Conservation (phyloP, 1,140 invertebrate species). For the Brachionus calyciflorus region DNA sequence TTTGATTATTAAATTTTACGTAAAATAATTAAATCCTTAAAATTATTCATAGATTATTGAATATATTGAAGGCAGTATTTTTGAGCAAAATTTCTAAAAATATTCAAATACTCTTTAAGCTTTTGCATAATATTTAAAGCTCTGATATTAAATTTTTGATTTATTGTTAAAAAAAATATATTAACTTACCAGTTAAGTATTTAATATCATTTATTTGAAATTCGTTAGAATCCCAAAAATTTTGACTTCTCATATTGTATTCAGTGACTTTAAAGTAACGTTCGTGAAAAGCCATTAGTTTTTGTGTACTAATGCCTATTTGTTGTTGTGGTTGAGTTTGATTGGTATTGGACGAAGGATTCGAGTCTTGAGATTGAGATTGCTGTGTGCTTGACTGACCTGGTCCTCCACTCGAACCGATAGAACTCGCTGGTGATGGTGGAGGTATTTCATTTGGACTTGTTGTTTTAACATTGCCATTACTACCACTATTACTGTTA, state of each 20-base stretch:
- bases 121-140: no score
- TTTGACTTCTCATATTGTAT: conserved; percentile 40
- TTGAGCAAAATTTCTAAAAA: no score
- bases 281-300: conserved; percentile 16
- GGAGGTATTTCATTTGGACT: conserved; percentile 46
- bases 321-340: background rate
- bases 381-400: background rate
- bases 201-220: conserved; percentile 19
- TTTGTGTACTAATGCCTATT: conserved; percentile 13
- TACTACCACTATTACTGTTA: background rate
- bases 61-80: no score
- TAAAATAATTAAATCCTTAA: no score
- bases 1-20: no score
- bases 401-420: background rate
- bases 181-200: conserved; percentile 20
- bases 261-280: conserved; percentile 39
- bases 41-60: no score
- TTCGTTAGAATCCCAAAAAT: conserved; percentile 32
- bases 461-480: background rate
- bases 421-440: conserved; percentile 22
- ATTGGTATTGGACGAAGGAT: background rate
- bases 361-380: conserved; percentile 35
- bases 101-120: no score
- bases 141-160: no score
- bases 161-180: background rate